Evolutionary conservation across 92 coral and sea anemone species (phyloP), one percentile per base, ranked within the genome.

Genomic region (Metridium senile): DNA sequence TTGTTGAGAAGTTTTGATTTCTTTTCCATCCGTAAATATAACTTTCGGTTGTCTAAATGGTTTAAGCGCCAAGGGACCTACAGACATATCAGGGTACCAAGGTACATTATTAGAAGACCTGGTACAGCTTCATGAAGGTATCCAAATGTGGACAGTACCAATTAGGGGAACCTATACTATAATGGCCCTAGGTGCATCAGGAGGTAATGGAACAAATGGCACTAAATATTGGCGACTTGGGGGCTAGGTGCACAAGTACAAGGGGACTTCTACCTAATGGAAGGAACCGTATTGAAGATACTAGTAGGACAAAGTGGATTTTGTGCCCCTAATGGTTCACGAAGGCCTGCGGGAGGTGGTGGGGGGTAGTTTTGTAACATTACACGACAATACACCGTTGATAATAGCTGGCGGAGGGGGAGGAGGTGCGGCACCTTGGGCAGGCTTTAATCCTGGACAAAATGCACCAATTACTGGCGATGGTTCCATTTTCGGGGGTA

Each of bases 371-470:
- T 95, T 92, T 87, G 95, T 95, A 21, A 85, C 91, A 3, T 72
- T 59, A 32, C 39, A 29, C 10, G 71, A 87, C 51, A 79, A 77
- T 66, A 66, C 26, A 11, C 86, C 96, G 1, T 84, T 95, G 61
- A 77, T 95, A 45, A 78, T 95, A 66, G 97, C 99, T 19, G 99
- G 97, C 1, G 99, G 99, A 28, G 99, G 99, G 80, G 99, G 97
- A 61, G 99, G 98, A 25, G 98, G 97, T 66, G 90, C 85, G 11
- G 81, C 83, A 0, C 77, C 87, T 1, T 9, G 58, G 71, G 68
- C 17, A 2, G 56, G 81, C 16, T 67, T 33, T 1, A 17, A 76
- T 19, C 85, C 62, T 58, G 99, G 97, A 47, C 89, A 92, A 49
- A 77, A 94, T 11, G 99, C 93, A 16, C 89, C 92, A 74, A 39